Percentiles rank a stretch among this genome's conserved stretches.
These are phyloP conservation scores for Drosophila murphyi DNA, from an alignment of 1,140 invertebrate genomes.

Conservation along the genomic window DNA sequence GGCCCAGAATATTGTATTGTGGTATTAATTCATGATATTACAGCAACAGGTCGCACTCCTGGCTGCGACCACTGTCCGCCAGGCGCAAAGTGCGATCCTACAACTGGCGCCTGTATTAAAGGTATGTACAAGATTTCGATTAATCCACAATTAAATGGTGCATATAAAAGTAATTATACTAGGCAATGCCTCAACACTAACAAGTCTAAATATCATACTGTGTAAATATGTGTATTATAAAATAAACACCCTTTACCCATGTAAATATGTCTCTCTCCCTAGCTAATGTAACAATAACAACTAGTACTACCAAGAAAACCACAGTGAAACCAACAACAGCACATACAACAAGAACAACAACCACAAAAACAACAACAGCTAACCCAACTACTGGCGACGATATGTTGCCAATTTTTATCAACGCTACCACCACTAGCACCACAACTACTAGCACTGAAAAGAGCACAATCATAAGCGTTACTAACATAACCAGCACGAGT, in stretches of 20 bases:
- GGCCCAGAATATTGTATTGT: neutral
- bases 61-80: conserved; percentile 91
- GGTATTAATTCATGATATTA: conserved; percentile 14
- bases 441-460: conserved; percentile 59
- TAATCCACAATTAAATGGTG: conserved; percentile 27
- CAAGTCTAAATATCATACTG: conserved; percentile 67
- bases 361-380: conserved; percentile 62
- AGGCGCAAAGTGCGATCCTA: conserved; percentile 90
- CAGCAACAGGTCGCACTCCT: conserved; percentile 73
- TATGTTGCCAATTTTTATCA: conserved; percentile 48
- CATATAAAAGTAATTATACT: conserved; percentile 18
- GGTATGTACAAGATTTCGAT: conserved; percentile 85
- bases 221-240: conserved; percentile 71
- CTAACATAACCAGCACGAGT: conserved; percentile 70
- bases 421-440: conserved; percentile 42
- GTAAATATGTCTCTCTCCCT: conserved; percentile 81
- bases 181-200: conserved; percentile 44
- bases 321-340: conserved; percentile 69
- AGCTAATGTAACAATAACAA: conserved; percentile 83
- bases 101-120: conserved; percentile 91
- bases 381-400: conserved; percentile 65
- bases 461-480: conserved; percentile 68
- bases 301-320: conserved; percentile 76
- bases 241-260: conserved; percentile 77
- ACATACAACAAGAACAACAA: conserved; percentile 44